Base-by-base conservation (phyloP, 2,888 invertebrate species). In the Stenodera caucasica region DNA sequence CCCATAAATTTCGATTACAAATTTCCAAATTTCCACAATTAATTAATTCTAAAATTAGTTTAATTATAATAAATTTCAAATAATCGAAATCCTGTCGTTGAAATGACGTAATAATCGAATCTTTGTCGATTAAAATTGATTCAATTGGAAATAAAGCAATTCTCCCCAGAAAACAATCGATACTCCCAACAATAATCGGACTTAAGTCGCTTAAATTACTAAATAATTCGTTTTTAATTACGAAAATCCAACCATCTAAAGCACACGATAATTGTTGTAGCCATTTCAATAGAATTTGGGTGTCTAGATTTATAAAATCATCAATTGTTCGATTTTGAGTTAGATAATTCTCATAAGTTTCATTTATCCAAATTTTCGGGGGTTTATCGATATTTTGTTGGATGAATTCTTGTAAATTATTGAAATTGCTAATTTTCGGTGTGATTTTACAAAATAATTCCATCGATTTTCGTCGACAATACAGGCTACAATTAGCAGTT, bases 401-500 rank as follows among this genome's bases (percentile, higher is more conserved):
- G 4, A 73, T 33, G 21, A 80, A 71, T 35, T 76, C 71, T 50
- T 71, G 58, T 57, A 75, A 69, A 5, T 71, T 66, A 23, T 66
- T 65, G 37, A 71, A 67, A 2, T 68, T 57, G 3, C 80, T 68
- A 23, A 63, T 52, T 32, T 71, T 67, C 3, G 77, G 72, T 11
- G 82, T 77, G 18, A 85, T 65, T 21, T 70, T 75, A 21, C 73
- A 70, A 60, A 83, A 83, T 49, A 86, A 65, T 53, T 81, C 76
- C 78, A 84, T 83, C 57, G 82, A 81, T 61, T 81, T 81, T n/a
- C 69, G 71, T 53, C 86, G 77, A 61, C 83, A 83, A 68, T 78
- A 72, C 12, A 72, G 69, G 67, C 83, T 82, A 32, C 75, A 63
- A 1, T 80, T 80, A 14, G 78, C 79, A 18, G 83, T 82, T 64